Evolutionary conservation across 2,888 invertebrate genomes (phyloP), one percentile per base, ranked within the genome.

Genomic region (Drosophila macrospina): DNA sequence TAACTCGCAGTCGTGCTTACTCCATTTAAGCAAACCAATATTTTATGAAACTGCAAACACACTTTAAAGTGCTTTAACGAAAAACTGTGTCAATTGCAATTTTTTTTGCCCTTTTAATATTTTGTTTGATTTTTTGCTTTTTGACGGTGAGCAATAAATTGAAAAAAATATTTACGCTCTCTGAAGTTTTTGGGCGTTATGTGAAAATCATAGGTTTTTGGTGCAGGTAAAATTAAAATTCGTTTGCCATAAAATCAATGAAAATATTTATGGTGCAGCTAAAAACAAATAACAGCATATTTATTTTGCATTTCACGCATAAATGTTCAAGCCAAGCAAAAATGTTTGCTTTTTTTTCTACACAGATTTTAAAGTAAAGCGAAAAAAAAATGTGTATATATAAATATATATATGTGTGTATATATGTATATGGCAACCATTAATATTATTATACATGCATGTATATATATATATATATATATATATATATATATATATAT

Each of bases 171-270:
- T 48, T 32, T 56, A n/a, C 15, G 15, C 15, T 20, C 16, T 15
- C 16, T n/a, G 8, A 28, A 20, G 24, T 55, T 45, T 24, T n/a
- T 10, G n/a, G n/a, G n/a, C n/a, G 4, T 10, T 10, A 54, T 39
- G 16, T 57, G 48, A 37, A 57, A 48, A 48, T 55, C 13, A 24
- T 34, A 44, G 32, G 24, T 54, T 54, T 54, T 42, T 55, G 55
- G 42, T 2, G 11, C 15, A 44, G 61, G 41, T 55, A 26, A 87
- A 85, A 76, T 82, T 61, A 42, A 82, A 69, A 66, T 66, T 82
- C 73, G 36, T 69, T 62, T 54, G 64, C 66, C 63, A 66, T 52
- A 80, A 86, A 83, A 88, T 83, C 83, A 74, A 82, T 83, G 70
- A 80, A 86, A 88, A 88, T 86, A 71, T 88, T 83, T 88, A 64